Evolutionary conservation across 2,888 invertebrate species (phyloP).

Genomic region (Diaprepes abbreviatus): DNA sequence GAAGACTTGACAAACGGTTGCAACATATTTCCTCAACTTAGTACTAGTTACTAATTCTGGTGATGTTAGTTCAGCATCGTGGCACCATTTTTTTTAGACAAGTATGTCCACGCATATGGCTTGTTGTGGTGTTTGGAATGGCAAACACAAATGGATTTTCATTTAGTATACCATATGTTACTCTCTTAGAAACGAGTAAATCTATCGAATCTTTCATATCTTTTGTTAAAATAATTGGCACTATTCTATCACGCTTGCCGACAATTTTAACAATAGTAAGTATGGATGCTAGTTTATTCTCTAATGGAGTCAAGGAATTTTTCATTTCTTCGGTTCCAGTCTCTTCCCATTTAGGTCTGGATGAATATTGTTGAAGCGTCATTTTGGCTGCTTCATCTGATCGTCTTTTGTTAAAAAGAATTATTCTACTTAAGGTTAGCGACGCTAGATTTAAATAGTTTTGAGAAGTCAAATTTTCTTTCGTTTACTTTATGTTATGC

Average conservation of each 20-base stretch:
- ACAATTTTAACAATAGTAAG: conserved; percentile 43
- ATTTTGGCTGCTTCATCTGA: conserved; percentile 51
- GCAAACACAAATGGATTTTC: conserved; percentile 49
- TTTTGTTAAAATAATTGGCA: conserved; percentile 46
- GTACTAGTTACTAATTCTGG: conserved; percentile 52
- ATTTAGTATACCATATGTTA: conserved; percentile 4
- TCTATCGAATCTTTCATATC: conserved; percentile 43
- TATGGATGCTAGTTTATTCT: conserved; percentile 45
- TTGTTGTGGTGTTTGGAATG: conserved; percentile 13
- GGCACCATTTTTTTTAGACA: conserved; percentile 39
- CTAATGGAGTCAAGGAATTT: conserved; percentile 40
- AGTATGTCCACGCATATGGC: conserved; percentile 46
- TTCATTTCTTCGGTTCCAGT: conserved; percentile 45
- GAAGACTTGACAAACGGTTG: conserved; percentile 56
- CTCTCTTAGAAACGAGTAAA: conserved; percentile 22
- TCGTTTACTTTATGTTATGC: conserved; percentile 19
- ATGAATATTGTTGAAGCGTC: conserved; percentile 44
- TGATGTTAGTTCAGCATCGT: conserved; percentile 35
- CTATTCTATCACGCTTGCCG: conserved; percentile 44
- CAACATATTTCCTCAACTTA: conserved; percentile 55
- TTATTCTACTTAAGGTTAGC: conserved; percentile 38
- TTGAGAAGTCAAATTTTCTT: background rate
- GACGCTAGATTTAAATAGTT: conserved; percentile 34
- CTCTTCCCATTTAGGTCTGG: conserved; percentile 41
- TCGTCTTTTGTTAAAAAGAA: conserved; percentile 52